Evolutionary conservation across 2,888 invertebrate species (phyloP).

Genomic region (Eumerus sabulonum): DNA sequence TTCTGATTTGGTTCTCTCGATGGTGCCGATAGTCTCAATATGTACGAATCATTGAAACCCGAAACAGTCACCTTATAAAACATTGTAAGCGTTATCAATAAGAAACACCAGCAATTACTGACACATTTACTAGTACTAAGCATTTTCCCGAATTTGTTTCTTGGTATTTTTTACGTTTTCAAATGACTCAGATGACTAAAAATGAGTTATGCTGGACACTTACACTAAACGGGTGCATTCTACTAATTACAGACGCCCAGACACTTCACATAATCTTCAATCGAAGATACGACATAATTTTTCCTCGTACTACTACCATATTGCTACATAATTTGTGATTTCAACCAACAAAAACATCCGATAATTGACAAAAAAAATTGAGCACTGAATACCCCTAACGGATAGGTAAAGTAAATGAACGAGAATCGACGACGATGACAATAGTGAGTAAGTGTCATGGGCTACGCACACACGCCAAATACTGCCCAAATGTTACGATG

Average conservation of each 20-base stretch:
- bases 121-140: constrained; percentile 35
- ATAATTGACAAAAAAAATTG: no score
- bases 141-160: constrained; percentile 38
- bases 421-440: neutral
- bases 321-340: constrained; percentile 34
- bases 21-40: constrained; percentile 21
- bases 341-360: constrained; percentile 17
- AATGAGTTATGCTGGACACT: constrained; percentile 25
- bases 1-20: constrained; percentile 73
- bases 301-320: constrained; percentile 4
- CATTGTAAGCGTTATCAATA: constrained; percentile 42
- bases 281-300: constrained; percentile 38
- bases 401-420: no score
- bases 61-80: constrained; percentile 48
- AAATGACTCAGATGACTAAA: constrained; percentile 4
- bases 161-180: neutral
- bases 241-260: constrained; percentile 46
- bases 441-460: constrained; percentile 3
- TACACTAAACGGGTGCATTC: constrained; percentile 34
- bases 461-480: constrained; percentile 41
- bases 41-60: constrained; percentile 36
- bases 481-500: constrained; percentile 59
- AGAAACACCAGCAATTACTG: constrained; percentile 44
- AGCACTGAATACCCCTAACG: no score
- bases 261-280: constrained; percentile 41